Conservation (phyloP, 1,140 invertebrate genomes). For the Phortica variegata region DNA sequence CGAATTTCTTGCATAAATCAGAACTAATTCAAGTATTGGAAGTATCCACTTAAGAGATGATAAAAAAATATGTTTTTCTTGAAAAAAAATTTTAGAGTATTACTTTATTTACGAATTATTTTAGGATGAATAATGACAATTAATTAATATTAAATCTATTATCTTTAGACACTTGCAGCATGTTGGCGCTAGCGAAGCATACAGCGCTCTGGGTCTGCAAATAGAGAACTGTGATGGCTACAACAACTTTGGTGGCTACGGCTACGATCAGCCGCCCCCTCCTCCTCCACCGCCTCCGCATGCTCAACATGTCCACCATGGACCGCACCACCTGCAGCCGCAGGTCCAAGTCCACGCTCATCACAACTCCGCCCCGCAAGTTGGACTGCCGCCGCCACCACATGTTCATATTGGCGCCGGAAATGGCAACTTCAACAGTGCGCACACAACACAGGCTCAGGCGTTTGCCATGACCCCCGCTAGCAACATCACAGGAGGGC, state of each 20-base stretch:
- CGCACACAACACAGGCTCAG: conserved; percentile 28
- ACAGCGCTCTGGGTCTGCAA: conserved; percentile 49
- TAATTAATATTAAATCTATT: not conserved
- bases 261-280: conserved; percentile 34
- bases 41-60: too few relatives aligned
- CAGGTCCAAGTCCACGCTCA: conserved; percentile 63
- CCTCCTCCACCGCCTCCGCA: conserved; percentile 30
- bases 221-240: conserved; percentile 55
- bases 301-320: conserved; percentile 19
- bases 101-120: too few relatives aligned
- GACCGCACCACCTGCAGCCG: conserved; percentile 46
- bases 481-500: conserved; percentile 3
- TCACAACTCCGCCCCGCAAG: conserved; percentile 16
- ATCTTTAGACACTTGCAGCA: conserved; percentile 37
- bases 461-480: conserved; percentile 26
- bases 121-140: too few relatives aligned
- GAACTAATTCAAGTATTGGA: too few relatives aligned
- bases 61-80: too few relatives aligned
- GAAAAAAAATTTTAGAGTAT: too few relatives aligned
- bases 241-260: conserved; percentile 35
- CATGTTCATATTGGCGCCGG: conserved; percentile 23
- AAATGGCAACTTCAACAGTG: conserved; percentile 14
- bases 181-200: conserved; percentile 41
- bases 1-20: too few relatives aligned
- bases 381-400: conserved; percentile 23